These are phyloP conservation scores for Epicampocera succincta DNA, from an alignment of 2,888 invertebrate genomes.

Conservation along the genomic window DNA sequence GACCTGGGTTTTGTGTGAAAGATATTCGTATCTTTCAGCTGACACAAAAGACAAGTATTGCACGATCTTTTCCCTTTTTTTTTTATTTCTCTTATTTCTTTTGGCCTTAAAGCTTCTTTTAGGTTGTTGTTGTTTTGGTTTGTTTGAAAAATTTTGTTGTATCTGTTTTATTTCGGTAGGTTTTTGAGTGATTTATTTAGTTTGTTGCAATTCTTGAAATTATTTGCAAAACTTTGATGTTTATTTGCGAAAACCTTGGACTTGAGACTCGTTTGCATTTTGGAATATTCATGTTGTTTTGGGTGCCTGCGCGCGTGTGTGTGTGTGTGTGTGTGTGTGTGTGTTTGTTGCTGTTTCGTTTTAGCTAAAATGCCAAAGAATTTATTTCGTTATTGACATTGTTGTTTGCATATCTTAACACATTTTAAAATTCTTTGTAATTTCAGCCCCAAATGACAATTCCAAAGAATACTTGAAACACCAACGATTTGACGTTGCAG, in stretches of 20 bases:
- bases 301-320: no score
- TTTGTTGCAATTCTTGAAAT: conserved; percentile 78
- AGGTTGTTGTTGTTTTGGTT: background rate
- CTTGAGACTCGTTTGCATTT: conserved; percentile 22
- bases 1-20: conserved; percentile 65
- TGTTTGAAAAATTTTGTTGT: conserved; percentile 51
- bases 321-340: no score
- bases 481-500: background rate
- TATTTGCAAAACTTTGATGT: conserved; percentile 71
- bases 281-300: conserved; percentile 63
- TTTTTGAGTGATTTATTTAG: conserved; percentile 78
- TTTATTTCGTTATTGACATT: conserved; percentile 70
- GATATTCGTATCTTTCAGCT: conserved; percentile 67
- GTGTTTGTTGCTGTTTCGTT: background rate
- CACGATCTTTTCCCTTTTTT: conserved; percentile 73
- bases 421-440: conserved; percentile 76
- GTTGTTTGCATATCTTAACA: conserved; percentile 77
- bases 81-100: conserved; percentile 19
- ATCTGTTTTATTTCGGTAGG: conserved; percentile 68
- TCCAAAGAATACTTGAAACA: conserved; percentile 53
- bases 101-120: conserved; percentile 38
- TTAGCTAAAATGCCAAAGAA: background rate
- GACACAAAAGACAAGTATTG: conserved; percentile 79
- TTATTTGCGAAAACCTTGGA: conserved; percentile 19
- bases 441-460: conserved; percentile 35